Percentiles rank a stretch among this genome's conserved stretches.
Conservation (phyloP, 2,113 vertebrate genomes). For the Struthidea cinerea region DNA sequence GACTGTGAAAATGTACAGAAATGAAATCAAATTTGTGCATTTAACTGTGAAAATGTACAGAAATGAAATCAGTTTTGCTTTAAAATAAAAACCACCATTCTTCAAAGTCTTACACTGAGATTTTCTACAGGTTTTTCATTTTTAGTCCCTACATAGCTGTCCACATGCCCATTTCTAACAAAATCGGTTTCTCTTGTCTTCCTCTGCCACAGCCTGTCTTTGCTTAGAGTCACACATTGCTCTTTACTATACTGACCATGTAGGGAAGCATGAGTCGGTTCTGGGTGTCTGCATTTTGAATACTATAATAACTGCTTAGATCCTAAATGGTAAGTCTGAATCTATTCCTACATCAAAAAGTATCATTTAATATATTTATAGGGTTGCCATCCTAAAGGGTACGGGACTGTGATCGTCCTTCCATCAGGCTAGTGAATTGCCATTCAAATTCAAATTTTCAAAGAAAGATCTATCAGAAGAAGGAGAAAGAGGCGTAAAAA, state of each 20-base stretch:
- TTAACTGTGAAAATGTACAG: not conserved
- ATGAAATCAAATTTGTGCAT: not conserved
- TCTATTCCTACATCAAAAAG: not conserved
- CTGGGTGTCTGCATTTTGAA: not conserved
- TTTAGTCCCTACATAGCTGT: not conserved
- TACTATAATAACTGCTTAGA: not conserved
- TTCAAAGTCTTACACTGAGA: not conserved
- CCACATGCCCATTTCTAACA: not conserved
- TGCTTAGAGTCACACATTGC: not conserved
- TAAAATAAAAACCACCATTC: not conserved
- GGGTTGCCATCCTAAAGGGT: not conserved
- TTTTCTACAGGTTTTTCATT: not conserved
- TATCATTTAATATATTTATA: not conserved
- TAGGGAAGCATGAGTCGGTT: rapidly evolving
- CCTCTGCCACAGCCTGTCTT: not conserved
- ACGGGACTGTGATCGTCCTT: not conserved
- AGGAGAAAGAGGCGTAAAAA: not conserved
- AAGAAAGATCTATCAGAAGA: not conserved
- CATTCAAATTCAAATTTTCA: not conserved
- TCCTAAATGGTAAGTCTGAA: not conserved
- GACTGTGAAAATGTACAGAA: not conserved
- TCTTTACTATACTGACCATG: not conserved
- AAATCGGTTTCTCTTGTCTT: not conserved
- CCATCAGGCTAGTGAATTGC: not conserved
- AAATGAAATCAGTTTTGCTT: not conserved